Evolutionary conservation across 2,797 vertebrate species (phyloP).

Genomic region (Semaprochilodus insignis): DNA sequence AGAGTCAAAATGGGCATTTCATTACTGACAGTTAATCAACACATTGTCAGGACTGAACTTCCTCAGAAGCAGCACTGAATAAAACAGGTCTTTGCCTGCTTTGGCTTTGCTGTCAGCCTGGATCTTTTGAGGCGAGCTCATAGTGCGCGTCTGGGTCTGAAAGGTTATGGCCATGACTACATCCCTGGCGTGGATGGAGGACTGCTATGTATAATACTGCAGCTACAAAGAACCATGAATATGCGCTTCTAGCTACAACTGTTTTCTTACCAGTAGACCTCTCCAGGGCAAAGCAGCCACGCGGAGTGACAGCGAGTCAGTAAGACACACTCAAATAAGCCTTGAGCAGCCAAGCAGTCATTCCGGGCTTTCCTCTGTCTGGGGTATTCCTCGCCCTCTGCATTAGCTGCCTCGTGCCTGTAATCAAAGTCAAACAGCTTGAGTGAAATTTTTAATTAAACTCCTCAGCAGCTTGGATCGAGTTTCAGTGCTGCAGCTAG

Average conservation of each 20-base stretch:
- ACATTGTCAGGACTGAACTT: not conserved
- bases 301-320: not conserved
- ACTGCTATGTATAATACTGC: not conserved
- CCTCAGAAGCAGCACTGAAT: not conserved
- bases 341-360: not conserved
- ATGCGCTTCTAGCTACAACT: not conserved
- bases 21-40: too few relatives aligned
- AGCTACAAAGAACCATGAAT: not conserved
- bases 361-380: conserved; percentile 15
- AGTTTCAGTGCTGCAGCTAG: not conserved
- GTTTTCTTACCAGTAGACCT: not conserved
- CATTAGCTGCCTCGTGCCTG: not conserved
- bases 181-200: not conserved
- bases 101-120: not conserved
- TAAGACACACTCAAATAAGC: not conserved
- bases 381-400: not conserved
- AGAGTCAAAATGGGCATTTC: too few relatives aligned
- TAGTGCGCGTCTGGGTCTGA: not conserved
- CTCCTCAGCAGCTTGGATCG: not conserved
- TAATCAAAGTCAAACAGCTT: conserved; percentile 4
- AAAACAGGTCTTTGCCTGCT: not conserved
- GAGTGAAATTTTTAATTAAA: not conserved
- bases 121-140: not conserved
- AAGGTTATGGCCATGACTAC: not conserved
- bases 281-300: conserved; percentile 4